phyloP scores from a whole-genome alignment of 2,113 vertebrate species.

The Ageneiosus marmoratus region DNA sequence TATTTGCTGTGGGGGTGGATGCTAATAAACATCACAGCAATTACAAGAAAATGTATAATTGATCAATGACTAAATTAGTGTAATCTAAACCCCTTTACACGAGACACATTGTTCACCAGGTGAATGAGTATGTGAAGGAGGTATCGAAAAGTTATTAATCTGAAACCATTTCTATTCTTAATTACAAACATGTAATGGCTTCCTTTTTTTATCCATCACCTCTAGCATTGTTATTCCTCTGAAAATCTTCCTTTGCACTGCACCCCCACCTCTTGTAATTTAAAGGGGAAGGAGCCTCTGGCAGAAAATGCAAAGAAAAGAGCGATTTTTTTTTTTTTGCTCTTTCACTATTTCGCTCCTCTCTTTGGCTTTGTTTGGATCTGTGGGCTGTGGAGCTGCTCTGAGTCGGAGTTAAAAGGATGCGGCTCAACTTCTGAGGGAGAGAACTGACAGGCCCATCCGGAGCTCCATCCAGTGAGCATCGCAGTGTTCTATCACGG shows the following conservation, averaged over 20 bases:
- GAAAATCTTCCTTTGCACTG: conserved; percentile 49
- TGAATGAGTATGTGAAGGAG: neutral
- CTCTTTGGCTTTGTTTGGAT: conserved; percentile 57
- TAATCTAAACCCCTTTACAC: conserved; percentile 7
- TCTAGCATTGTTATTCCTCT: conserved; percentile 35
- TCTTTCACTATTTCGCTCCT: conserved; percentile 29
- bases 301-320: conserved; percentile 56
- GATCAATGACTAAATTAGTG: conserved; percentile 10
- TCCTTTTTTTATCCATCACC: conserved; percentile 21
- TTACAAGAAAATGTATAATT: conserved; percentile 24
- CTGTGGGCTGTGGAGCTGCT: conserved; percentile 56
- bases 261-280: conserved; percentile 42
- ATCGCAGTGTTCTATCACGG: conserved; percentile 69
- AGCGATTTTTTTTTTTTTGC: conserved; percentile 34
- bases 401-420: conserved; percentile 61
- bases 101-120: neutral
- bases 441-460: conserved; percentile 72
- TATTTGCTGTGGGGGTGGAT: conserved; percentile 15
- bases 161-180: conserved; percentile 62
- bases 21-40: neutral
- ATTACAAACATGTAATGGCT: conserved; percentile 56
- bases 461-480: conserved; percentile 72
- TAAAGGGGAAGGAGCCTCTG: conserved; percentile 60
- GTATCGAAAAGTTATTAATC: conserved; percentile 55
- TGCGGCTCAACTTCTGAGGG: conserved; percentile 56